These are phyloP conservation scores for Drosophila virilis DNA, from an alignment of 1,140 invertebrate species.

Conservation along the genomic window DNA sequence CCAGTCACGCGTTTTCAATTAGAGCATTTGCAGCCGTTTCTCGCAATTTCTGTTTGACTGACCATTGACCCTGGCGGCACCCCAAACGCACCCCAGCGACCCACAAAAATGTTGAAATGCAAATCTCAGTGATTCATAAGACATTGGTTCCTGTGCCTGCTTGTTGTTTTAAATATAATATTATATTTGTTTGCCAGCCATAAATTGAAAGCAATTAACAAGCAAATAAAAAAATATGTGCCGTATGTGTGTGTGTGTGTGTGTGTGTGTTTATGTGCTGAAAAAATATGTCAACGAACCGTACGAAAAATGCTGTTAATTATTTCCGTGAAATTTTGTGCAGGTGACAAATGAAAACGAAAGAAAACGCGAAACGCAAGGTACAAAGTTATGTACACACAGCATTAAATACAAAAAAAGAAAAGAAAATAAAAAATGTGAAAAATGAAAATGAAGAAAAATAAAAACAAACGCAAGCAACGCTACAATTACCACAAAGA, in stretches of 20 bases:
- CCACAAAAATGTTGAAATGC: neutral
- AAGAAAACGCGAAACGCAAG: slow-evolving; percentile 14
- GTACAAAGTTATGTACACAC: neutral
- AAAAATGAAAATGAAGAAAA: slow-evolving; percentile 1
- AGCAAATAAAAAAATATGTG: slow-evolving; percentile 5
- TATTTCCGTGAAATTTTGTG: slow-evolving; percentile 37
- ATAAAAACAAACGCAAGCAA: neutral
- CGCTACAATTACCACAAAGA: slow-evolving; percentile 8
- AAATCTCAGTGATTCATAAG: slow-evolving; percentile 9
- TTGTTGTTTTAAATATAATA: slow-evolving; percentile 11
- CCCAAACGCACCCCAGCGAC: neutral
- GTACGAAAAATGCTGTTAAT: slow-evolving; percentile 36
- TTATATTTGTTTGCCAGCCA: slow-evolving; percentile 12
- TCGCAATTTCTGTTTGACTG: neutral
- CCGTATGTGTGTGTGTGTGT: neutral
- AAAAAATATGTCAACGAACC: slow-evolving; percentile 41
- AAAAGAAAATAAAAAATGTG: too few relatives aligned
- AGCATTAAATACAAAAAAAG: slow-evolving; percentile 2
- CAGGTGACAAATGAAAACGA: slow-evolving; percentile 28
- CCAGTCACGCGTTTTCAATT: neutral
- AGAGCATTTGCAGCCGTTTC: neutral
- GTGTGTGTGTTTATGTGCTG: neutral
- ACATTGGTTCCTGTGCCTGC: neutral
- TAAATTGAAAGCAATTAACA: slow-evolving; percentile 34
- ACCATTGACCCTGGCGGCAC: neutral